Base-by-base conservation (phyloP, 2,797 vertebrate genomes). In the Novumbra hubbsi region DNA sequence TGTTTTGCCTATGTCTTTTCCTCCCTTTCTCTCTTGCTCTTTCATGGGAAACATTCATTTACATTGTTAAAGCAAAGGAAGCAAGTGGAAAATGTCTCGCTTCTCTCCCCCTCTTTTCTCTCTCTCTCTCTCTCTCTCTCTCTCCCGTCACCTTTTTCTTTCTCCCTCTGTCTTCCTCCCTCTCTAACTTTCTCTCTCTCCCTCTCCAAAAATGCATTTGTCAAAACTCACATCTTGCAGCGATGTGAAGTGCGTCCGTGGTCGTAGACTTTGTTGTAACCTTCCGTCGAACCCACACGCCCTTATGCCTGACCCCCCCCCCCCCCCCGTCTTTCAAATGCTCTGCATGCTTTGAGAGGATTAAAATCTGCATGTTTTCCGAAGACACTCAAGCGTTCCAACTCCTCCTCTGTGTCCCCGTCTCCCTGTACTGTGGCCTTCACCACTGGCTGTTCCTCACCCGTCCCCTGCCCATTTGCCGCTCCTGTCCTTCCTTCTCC, bases 1-100 rank as follows among this genome's bases (percentile, higher is more conserved):
- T 52, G 48, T 68, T 73, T 74, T 72, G 72, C 77, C 69, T 78
- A 52, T 77, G 67, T 80, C 72, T 81, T 50, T 76, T 68, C 76
- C 57, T 71, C 71, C 74, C 49, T 32, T 73, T 63, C 15, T 21
- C 7, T 17, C 16, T 45, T 12, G 6, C 41, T 45, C 41, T 45
- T 8, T 45, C 41, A 45, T 45, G 41, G 41, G 11, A 34, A 34
- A 34, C 32, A 45, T 45, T 45, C 9, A 45, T 45, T 45, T 45
- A 45, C 7, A 45, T 45, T 45, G 41, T 45, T 12, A 45, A 45
- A 45, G 41, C 41, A 12, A 45, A 45, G 41, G 41, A 45, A 45
- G 41, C 41, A 45, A 2, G 2, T 45, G 41, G 41, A 45, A 45
- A 45, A 45, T 45, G 6, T 8, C 41, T 45, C 41, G 41, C 41